Conservation (phyloP, 2,888 invertebrate species). For the Nipponacmea schrenckii region DNA sequence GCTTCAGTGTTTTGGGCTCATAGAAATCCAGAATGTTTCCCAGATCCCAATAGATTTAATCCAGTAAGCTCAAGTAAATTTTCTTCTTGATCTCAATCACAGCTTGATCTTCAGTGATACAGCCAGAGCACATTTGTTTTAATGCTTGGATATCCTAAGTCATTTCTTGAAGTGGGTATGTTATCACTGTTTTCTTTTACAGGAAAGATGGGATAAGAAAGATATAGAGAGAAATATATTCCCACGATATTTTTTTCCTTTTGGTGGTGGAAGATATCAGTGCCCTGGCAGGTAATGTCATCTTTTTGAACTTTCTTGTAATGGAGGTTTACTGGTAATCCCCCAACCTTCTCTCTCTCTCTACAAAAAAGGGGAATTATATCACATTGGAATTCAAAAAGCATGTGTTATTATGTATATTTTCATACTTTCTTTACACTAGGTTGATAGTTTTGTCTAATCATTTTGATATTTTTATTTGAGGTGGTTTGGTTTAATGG, state of each 20-base stretch:
- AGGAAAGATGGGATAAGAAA: constrained; percentile 50
- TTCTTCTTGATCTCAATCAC: too few species aligned
- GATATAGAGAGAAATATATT: constrained; percentile 51
- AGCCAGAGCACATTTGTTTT: too few species aligned
- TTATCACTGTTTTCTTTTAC: constrained; percentile 4
- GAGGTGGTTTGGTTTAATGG: constrained; percentile 63
- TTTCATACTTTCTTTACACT: too few species aligned
- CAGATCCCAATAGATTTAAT: constrained; percentile 48
- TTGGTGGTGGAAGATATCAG: constrained; percentile 63
- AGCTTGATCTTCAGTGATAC: too few species aligned
- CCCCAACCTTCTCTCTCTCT: too few species aligned
- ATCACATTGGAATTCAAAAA: too few species aligned
- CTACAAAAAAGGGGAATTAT: too few species aligned
- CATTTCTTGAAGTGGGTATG: too few species aligned
- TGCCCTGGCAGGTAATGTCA: constrained; percentile 60
- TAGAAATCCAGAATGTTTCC: constrained; percentile 51
- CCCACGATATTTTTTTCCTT: constrained; percentile 58
- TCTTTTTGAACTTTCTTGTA: neutral
- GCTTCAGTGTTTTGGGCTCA: constrained; percentile 62
- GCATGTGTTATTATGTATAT: too few species aligned
- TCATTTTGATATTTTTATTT: constrained; percentile 16
- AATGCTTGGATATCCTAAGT: too few species aligned
- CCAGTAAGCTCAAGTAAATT: constrained; percentile 44
- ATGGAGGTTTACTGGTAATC: neutral
- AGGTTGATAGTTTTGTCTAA: too few species aligned